These are phyloP conservation scores for Thamnophis elegans DNA, from an alignment of 2,797 vertebrate species.

Conservation along the genomic window DNA sequence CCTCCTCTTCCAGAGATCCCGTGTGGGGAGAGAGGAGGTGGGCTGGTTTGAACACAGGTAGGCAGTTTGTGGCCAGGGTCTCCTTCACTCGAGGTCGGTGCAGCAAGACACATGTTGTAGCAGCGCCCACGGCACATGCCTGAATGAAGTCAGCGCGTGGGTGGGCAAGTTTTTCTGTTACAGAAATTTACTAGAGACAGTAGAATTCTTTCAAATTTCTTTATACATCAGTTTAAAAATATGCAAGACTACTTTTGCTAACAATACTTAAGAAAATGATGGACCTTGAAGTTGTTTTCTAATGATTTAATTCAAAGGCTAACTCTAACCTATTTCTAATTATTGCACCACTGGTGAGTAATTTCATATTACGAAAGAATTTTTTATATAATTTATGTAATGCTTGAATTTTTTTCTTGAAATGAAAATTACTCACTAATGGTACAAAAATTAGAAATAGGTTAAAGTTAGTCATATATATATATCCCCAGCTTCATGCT, in stretches of 20 bases:
- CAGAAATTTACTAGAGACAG: not conserved
- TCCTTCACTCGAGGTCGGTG: too few species aligned
- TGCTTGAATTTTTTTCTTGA: not conserved
- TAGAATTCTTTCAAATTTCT: not conserved
- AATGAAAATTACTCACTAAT: conserved; percentile 10
- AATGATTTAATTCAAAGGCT: conserved; percentile 4
- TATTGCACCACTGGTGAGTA: conserved; percentile 21
- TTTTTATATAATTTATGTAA: not conserved
- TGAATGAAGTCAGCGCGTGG: too few species aligned
- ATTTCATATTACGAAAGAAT: not conserved
- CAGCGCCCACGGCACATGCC: too few species aligned
- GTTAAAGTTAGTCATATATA: conserved; percentile 25
- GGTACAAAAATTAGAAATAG: conserved; percentile 20
- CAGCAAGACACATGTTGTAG: too few species aligned
- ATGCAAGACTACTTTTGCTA: not conserved
- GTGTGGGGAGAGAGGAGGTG: too few species aligned
- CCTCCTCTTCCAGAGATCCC: too few species aligned
- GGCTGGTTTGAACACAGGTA: too few species aligned
- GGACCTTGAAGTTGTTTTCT: conserved; percentile 20
- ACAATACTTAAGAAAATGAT: conserved; percentile 19
- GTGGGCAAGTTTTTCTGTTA: not conserved
- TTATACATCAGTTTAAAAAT: not conserved
- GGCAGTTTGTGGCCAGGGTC: too few species aligned
- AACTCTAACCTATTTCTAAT: conserved; percentile 31
- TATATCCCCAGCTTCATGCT: not conserved